Evolutionary conservation across 2,797 vertebrate species (phyloP).

Genomic region (Tokudaia tokunoshimensis): DNA sequence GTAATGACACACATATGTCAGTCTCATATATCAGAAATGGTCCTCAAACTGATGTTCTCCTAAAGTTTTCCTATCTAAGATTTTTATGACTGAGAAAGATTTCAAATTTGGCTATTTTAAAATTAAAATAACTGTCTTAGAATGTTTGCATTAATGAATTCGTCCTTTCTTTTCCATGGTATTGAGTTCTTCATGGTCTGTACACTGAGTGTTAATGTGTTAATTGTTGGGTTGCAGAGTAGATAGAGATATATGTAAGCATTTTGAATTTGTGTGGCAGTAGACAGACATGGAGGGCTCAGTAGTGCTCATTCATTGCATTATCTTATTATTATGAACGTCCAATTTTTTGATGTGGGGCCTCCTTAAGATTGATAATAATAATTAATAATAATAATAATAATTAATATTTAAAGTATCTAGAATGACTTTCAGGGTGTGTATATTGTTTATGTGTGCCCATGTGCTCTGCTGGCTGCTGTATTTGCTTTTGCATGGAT

Average conservation of each 20-base stretch:
- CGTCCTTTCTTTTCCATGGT: not conserved
- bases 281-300: not conserved
- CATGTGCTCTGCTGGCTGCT: not conserved
- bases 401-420: not conserved
- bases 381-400: not conserved
- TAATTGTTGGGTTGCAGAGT: not conserved
- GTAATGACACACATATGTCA: not conserved
- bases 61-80: not conserved
- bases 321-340: not conserved
- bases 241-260: not conserved
- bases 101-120: slow-evolving; percentile 27
- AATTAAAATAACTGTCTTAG: not conserved
- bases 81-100: not conserved
- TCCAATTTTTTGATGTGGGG: not conserved
- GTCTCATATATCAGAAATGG: not conserved
- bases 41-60: not conserved
- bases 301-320: not conserved
- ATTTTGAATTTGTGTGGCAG: not conserved
- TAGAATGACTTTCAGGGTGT: not conserved
- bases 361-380: not conserved
- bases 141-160: slow-evolving; percentile 37
- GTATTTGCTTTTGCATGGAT: not conserved
- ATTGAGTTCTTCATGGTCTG: not conserved
- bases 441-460: not conserved
- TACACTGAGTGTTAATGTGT: not conserved